Percentiles rank a stretch among this genome's conserved stretches.
Conservation (phyloP, 2,888 invertebrate genomes). For the Ophion ventricosus region DNA sequence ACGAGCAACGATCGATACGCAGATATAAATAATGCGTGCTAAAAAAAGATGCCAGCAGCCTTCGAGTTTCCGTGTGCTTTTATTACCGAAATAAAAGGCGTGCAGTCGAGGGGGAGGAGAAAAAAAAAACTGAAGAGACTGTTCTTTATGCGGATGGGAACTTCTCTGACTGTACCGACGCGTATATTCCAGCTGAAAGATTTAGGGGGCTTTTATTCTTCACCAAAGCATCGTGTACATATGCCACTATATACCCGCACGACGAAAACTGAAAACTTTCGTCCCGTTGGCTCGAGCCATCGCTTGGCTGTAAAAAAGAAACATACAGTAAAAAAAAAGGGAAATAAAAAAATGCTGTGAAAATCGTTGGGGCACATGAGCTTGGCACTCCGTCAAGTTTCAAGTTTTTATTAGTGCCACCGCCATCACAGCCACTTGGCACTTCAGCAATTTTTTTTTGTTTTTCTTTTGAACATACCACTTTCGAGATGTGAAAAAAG, state of each 20-base stretch:
- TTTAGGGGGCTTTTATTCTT: constrained; percentile 64
- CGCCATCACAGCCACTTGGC: constrained; percentile 20
- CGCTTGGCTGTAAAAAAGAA: constrained; percentile 25
- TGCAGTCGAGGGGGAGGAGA: neutral
- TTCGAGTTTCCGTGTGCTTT: constrained; percentile 18
- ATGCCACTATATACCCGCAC: constrained; percentile 9
- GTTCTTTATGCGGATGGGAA: constrained; percentile 4
- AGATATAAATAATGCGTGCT: neutral
- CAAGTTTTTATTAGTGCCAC: constrained; percentile 37
- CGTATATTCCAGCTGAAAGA: constrained; percentile 56
- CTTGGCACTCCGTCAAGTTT: constrained; percentile 49
- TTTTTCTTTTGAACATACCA: neutral
- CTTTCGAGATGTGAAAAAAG: no score
- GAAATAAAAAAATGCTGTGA: constrained; percentile 73
- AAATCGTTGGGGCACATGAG: constrained; percentile 54
- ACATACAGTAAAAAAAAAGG: constrained; percentile 16
- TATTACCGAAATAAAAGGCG: constrained; percentile 31
- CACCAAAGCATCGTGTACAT: constrained; percentile 42
- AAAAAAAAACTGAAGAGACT: neutral
- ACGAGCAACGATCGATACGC: no score
- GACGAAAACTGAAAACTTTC: constrained; percentile 45
- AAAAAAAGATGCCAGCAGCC: constrained; percentile 10
- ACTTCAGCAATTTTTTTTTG: neutral
- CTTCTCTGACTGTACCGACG: constrained; percentile 19
- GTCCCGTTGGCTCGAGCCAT: constrained; percentile 8